Base-by-base conservation (phyloP, 2,113 vertebrate species). In the Camelus dromedarius region DNA sequence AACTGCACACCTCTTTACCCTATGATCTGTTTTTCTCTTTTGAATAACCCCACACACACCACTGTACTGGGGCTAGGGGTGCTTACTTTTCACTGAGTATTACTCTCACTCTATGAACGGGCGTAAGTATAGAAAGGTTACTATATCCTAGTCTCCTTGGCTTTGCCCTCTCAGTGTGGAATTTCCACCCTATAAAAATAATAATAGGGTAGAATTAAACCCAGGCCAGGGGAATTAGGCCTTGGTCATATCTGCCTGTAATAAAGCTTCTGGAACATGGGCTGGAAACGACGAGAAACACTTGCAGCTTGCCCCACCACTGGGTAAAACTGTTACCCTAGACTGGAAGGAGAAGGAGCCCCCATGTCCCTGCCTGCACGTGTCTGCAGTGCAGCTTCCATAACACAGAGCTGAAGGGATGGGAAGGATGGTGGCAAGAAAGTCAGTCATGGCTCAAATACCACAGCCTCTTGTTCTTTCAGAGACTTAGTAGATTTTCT, bases 101-200 rank as follows among this genome's bases (percentile, higher is more conserved):
- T 9, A 81, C 3, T 15, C 58, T 8, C 50, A n/a, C 8, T 32
- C 16, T 56, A 22, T 56, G 20, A 56, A 19, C 13, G 12, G 15
- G 24, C 14, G 8, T 4, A 3, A 18, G 20, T 2, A 24, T 6
- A 50, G 30, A 22, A 2, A 62, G 5, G 15, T 22, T n/a, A 6
- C 20, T 18, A 62, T n/a, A 46, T 8, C 2, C 32, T 62, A 15
- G 12, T 62, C 16, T 24, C 69, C 30, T 46, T 50, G 52, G 28
- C 12, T 38, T 69, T 38, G 8, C 1, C 26, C 4, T 42, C 20
- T 32, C 52, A 6, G 8, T 38, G 9, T 77, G 14, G 20, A 58
- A 42, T 3, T 46, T 11, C 20, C 1, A 35, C 1, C 52, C 11
- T 26, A 38, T 89, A 42, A 70, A 60, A 42, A 42, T 42, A 42